These are phyloP conservation scores for Pristionchus pacificus DNA, from an alignment of 1,140 invertebrate species.

Conservation along the genomic window DNA sequence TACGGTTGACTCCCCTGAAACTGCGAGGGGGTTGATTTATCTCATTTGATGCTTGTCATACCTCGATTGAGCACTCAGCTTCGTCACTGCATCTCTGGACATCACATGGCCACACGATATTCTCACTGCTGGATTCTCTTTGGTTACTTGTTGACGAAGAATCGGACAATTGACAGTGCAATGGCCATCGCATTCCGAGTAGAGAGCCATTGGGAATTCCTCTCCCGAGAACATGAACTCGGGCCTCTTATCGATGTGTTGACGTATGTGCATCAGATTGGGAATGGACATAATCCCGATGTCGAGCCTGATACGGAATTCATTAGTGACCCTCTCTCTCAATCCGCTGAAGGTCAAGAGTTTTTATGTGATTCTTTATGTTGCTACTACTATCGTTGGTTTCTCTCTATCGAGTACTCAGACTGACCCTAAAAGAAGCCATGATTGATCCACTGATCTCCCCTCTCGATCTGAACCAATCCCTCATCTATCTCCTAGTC, in stretches of 20 bases:
- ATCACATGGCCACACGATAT: constrained; percentile 95
- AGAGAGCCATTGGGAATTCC: constrained; percentile 14
- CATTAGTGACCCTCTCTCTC: too few relatives aligned
- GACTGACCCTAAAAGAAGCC: too few relatives aligned
- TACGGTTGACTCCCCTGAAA: constrained; percentile 13
- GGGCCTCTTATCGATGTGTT: neutral
- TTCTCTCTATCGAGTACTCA: too few relatives aligned
- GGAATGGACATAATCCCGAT: neutral
- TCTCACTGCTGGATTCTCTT: constrained; percentile 91
- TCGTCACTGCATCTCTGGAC: constrained; percentile 87
- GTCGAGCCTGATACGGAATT: neutral
- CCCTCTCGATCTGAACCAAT: too few relatives aligned
- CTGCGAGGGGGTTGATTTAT: constrained; percentile 7
- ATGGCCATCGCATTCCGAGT: constrained; percentile 64
- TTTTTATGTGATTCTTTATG: too few relatives aligned
- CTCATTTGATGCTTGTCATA: too few relatives aligned
- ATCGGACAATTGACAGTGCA: constrained; percentile 97
- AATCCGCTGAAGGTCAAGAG: too few relatives aligned
- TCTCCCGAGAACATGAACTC: constrained; percentile 10
- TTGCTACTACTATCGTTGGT: too few relatives aligned
- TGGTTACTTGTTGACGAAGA: constrained; percentile 86
- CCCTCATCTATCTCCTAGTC: too few relatives aligned
- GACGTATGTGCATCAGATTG: neutral
- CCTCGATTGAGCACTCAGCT: constrained; percentile 67
- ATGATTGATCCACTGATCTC: too few relatives aligned